Evolutionary conservation across 2,888 invertebrate species (phyloP), one percentile per base, ranked within the genome.

Genomic region (Cyclophora punctaria): DNA sequence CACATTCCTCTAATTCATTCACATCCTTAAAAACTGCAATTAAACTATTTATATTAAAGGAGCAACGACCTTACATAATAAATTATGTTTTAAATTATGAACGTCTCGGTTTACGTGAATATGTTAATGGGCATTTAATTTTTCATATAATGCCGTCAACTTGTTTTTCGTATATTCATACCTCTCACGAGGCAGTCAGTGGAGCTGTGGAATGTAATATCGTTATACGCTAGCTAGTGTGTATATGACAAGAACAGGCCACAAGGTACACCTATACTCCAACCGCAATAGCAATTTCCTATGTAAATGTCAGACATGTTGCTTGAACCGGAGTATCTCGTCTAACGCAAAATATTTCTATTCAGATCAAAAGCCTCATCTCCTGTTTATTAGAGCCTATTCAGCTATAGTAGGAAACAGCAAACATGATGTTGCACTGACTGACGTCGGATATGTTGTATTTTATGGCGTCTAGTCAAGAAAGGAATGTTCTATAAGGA

Each of bases 301-400:
- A 51, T 54, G 54, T 47, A 58, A 58, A 65, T 62, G 55, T 53
- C 52, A 57, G 46, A 49, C 48, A 56, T 50, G 53, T 58, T 51
- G 51, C 52, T 53, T 58, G 50, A 47, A 47, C 48, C 51, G 48
- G 50, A 48, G 48, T 55, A 50, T 52, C 51, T 56, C 50, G 52
- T 52, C 53, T 57, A 52, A 50, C 53, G 49, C 47, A 49, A 52
- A 52, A 58, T 57, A 59, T 66, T 67, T 60, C 63, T 66, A 68
- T 71, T 67, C 60, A 66, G 63, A 69, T 68, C 66, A 73, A 73
- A 69, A 68, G 64, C 63, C 61, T 64, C 66, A 64, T 68, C 66
- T 68, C 55, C 62, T 60, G 62, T 66, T 63, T 69, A 68, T 66
- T 69, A 66, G 59, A 63, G 64, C 59, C 62, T 63, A 73, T 70